Percentiles rank a stretch among this genome's conserved stretches.
These are phyloP conservation scores for Amia ocellicauda DNA, from an alignment of 2,113 vertebrate species.

Conservation along the genomic window DNA sequence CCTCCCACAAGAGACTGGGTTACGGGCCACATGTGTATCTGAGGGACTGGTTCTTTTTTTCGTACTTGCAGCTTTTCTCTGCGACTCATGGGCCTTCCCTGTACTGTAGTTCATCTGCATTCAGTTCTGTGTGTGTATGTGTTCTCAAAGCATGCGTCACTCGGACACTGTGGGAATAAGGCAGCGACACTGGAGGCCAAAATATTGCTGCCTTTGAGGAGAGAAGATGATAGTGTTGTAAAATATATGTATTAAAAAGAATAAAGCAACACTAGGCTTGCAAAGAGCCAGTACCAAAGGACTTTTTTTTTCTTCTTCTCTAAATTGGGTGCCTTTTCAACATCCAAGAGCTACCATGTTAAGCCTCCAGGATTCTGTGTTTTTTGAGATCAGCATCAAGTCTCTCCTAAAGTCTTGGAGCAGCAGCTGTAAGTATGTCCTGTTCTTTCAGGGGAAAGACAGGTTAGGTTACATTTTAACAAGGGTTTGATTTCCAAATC, in stretches of 20 bases:
- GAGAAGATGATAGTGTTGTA: constrained; percentile 14
- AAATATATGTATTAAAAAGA: neutral
- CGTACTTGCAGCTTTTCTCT: constrained; percentile 18
- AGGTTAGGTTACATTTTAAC: no score
- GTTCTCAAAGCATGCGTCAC: constrained; percentile 50
- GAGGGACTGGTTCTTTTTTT: constrained; percentile 35
- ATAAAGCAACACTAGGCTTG: no score
- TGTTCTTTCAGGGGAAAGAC: no score
- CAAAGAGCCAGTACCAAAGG: neutral
- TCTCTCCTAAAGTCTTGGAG: constrained; percentile 96
- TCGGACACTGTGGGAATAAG: constrained; percentile 57
- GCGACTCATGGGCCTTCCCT: constrained; percentile 14
- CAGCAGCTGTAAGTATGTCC: constrained; percentile 84
- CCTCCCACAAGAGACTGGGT: constrained; percentile 33
- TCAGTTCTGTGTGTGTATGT: constrained; percentile 50
- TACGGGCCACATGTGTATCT: constrained; percentile 40
- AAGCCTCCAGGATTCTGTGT: constrained; percentile 92
- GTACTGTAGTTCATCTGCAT: constrained; percentile 53
- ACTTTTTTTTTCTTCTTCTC: no score
- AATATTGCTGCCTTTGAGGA: constrained; percentile 45
- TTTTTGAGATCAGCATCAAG: constrained; percentile 98
- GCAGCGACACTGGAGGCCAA: constrained; percentile 48
- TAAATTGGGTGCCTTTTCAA: constrained; percentile 23
- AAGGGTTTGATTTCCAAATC: no score
- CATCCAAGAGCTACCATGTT: constrained; percentile 73